A percentile compares a stretch with the other conserved stretches of the same genome.
Evolutionary conservation across 2,113 vertebrate genomes (phyloP).

Genomic region (Mola mola): DNA sequence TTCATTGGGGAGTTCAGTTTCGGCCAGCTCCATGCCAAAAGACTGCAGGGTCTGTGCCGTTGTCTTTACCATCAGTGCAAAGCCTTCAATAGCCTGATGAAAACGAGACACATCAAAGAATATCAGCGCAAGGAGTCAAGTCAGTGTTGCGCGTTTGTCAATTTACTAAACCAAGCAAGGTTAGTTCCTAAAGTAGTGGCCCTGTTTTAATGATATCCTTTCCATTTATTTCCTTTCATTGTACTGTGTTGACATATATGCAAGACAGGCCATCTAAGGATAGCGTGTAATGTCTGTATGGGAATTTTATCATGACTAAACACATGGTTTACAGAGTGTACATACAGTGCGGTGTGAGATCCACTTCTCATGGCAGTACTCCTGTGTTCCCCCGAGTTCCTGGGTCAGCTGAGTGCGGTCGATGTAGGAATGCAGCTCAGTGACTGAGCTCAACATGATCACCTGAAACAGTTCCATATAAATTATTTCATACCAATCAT

Average conservation of each 20-base stretch:
- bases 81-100: constrained; percentile 93
- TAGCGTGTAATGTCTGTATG: no score
- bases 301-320: no score
- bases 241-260: no score
- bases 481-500: neutral
- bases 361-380: constrained; percentile 96
- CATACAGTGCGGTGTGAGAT: constrained; percentile 92
- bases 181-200: no score
- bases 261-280: no score
- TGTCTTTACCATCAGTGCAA: constrained; percentile 95
- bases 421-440: constrained; percentile 94
- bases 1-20: constrained; percentile 94
- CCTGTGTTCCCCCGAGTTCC: constrained; percentile 94
- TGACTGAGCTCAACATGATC: constrained; percentile 97
- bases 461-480: constrained; percentile 79
- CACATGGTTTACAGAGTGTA: constrained; percentile 13
- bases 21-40: constrained; percentile 94
- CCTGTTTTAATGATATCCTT: no score
- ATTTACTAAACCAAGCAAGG: no score
- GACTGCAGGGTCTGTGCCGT: constrained; percentile 93
- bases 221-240: no score
- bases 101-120: constrained; percentile 18
- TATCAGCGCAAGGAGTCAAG: neutral
- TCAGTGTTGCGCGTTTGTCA: no score
- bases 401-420: constrained; percentile 93